Evolutionary conservation across 2,113 vertebrate species (phyloP).

Genomic region (Diphyllodes magnificus): DNA sequence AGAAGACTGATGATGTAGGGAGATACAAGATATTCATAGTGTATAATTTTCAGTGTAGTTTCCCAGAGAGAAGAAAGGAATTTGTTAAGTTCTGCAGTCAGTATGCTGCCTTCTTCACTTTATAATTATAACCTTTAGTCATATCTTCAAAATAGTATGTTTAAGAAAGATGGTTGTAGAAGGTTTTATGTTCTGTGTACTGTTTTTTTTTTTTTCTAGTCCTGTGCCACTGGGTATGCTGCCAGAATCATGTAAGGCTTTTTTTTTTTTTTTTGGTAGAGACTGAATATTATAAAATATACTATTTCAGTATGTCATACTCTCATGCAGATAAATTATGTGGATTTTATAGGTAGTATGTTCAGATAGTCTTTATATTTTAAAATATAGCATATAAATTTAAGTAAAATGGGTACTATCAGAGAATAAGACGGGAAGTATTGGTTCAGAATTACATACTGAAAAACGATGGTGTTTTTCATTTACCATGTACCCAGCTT

Average conservation of each 20-base stretch:
- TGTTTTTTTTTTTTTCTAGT: no score
- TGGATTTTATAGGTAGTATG: neutral
- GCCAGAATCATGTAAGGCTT: neutral
- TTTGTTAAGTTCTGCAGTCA: neutral
- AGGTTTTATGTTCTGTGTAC: neutral
- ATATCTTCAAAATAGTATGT: neutral
- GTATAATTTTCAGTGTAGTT: neutral
- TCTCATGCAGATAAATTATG: neutral
- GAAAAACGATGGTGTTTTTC: neutral
- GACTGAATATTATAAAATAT: neutral
- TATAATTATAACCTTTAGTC: neutral
- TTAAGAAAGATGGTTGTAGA: neutral
- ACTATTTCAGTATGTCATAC: neutral
- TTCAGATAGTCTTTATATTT: neutral
- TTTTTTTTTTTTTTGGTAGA: neutral
- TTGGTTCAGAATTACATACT: neutral
- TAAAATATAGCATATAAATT: neutral
- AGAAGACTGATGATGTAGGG: neutral
- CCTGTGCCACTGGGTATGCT: neutral
- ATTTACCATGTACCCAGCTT: neutral
- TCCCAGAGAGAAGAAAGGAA: neutral
- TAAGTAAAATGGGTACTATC: neutral
- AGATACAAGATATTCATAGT: neutral
- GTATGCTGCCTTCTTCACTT: neutral
- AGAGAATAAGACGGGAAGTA: neutral